Percentiles rank a stretch among this genome's conserved stretches.
These are phyloP conservation scores for Cettia cetti DNA, from an alignment of 2,113 vertebrate species.

Conservation along the genomic window DNA sequence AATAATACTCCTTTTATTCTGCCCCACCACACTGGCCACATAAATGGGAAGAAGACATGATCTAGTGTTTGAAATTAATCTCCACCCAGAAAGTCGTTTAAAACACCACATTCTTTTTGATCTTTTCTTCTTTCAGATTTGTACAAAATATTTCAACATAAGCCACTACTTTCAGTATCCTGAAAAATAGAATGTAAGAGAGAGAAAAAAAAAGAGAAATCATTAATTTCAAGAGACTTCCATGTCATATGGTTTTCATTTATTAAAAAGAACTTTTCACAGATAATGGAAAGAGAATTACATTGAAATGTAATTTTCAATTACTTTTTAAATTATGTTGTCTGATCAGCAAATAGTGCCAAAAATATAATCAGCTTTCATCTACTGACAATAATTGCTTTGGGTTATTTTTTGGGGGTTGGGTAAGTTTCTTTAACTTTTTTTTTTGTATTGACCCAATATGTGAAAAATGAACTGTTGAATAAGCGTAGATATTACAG, in stretches of 20 bases:
- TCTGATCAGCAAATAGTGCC: background rate
- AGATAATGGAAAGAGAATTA: background rate
- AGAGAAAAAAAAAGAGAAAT: background rate
- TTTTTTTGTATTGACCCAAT: background rate
- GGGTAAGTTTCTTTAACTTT: background rate
- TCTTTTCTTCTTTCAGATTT: background rate
- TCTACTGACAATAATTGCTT: background rate
- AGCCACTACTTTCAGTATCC: background rate
- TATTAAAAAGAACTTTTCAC: background rate
- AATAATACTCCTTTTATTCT: background rate
- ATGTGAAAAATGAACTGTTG: background rate
- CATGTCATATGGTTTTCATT: background rate
- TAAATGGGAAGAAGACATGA: background rate
- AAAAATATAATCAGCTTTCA: background rate
- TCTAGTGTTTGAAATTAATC: background rate
- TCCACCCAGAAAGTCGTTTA: background rate
- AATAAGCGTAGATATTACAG: background rate
- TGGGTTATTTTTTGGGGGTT: background rate
- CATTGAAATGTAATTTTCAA: background rate
- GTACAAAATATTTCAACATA: slow-evolving; percentile 8
- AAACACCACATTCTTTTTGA: background rate
- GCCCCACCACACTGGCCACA: background rate
- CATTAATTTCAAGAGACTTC: background rate
- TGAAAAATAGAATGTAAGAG: background rate
- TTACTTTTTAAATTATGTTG: background rate